Conservation (phyloP, 2,113 vertebrate genomes). For the Apodemus speciosus region DNA sequence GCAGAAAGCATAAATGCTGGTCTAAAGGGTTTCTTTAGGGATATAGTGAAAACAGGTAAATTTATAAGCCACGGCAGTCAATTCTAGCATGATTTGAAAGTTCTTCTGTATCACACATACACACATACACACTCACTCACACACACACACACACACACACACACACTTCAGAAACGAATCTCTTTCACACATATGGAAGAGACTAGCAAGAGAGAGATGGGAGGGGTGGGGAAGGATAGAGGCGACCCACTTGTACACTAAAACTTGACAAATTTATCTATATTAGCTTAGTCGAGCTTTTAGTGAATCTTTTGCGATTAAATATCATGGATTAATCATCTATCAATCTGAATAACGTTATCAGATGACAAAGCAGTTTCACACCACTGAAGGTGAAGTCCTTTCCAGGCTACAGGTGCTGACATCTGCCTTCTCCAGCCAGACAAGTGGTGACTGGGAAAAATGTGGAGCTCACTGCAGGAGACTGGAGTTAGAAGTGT, state of each 20-base stretch:
- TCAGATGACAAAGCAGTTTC: not conserved
- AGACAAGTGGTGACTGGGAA: not conserved
- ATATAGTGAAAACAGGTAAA: not conserved
- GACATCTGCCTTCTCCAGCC: not conserved
- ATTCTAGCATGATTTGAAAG: not conserved
- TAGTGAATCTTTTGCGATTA: not conserved
- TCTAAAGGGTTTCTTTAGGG: not conserved
- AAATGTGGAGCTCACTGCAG: not conserved
- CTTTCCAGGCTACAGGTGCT: not conserved
- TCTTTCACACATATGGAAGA: not conserved
- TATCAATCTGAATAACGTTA: not conserved
- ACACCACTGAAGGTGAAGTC: not conserved
- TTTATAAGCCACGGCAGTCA: not conserved
- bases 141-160: too few species aligned
- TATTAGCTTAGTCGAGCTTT: not conserved
- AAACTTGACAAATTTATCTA: not conserved
- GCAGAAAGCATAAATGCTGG: not conserved
- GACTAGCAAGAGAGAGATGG: not conserved
- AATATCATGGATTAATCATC: not conserved
- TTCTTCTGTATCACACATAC: not conserved
- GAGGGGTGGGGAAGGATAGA: too few species aligned
- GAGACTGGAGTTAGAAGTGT: not conserved
- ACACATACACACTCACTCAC: too few species aligned
- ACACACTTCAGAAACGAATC: not conserved
- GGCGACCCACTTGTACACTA: not conserved